Conservation (phyloP, 2,113 vertebrate genomes). For the Mystacornis crossleyi region DNA sequence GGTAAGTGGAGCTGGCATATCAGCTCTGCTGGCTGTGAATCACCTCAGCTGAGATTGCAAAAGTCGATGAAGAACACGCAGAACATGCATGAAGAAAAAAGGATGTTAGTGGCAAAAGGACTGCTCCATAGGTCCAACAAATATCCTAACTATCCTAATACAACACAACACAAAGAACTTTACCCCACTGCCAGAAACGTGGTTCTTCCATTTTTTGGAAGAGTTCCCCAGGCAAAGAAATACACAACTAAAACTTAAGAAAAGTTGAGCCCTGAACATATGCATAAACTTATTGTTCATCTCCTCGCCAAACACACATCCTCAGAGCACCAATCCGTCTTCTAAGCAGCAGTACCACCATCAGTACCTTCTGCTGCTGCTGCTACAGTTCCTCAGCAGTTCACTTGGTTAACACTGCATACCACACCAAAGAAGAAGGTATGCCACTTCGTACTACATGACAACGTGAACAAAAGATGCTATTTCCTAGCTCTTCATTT, state of each 20-base stretch:
- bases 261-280: background rate
- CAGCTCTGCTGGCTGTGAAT: background rate
- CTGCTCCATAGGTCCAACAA: fast-evolving
- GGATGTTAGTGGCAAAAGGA: background rate
- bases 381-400: background rate
- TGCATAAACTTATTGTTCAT: background rate
- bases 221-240: background rate
- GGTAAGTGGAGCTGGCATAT: background rate
- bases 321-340: background rate
- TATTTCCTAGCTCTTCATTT: background rate
- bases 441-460: background rate
- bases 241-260: background rate
- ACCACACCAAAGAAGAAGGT: background rate
- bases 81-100: background rate
- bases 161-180: background rate
- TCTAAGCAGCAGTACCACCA: background rate
- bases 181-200: background rate
- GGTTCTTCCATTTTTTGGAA: background rate
- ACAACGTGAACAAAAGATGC: background rate
- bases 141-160: background rate
- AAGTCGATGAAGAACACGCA: background rate
- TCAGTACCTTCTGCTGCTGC: background rate
- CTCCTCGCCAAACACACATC: background rate
- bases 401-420: background rate
- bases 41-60: background rate